Conservation (phyloP, 2,888 invertebrate species). For the Parochlus steinenii region DNA sequence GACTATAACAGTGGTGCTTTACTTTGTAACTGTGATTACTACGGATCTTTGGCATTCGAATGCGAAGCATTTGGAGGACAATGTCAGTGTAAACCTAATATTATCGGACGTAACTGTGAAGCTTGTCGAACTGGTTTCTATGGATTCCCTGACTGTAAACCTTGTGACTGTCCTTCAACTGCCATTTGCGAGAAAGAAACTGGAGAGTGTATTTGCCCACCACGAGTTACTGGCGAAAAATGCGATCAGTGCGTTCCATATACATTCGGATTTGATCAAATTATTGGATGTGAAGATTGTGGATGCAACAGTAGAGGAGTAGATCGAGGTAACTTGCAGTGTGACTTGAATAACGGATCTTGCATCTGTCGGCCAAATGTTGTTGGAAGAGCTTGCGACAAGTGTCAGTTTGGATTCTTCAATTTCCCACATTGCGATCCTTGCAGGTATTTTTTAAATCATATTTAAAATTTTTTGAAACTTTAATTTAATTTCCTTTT, state of each 20-base stretch:
- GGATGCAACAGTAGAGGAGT: constrained; percentile 79
- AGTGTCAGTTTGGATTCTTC: constrained; percentile 67
- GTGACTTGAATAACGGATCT: constrained; percentile 72
- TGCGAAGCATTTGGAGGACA: constrained; percentile 93
- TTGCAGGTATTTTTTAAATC: constrained; percentile 40
- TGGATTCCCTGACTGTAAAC: constrained; percentile 88
- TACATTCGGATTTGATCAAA: constrained; percentile 84
- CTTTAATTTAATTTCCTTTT: not conserved
- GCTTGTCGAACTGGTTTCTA: constrained; percentile 29
- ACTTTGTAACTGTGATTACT: constrained; percentile 74
- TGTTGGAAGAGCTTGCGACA: constrained; percentile 76
- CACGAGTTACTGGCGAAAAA: constrained; percentile 70
- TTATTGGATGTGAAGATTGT: constrained; percentile 92
- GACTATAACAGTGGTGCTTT: constrained; percentile 90
- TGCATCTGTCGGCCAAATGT: constrained; percentile 81
- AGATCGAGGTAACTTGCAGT: constrained; percentile 56
- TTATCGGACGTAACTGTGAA: constrained; percentile 75
- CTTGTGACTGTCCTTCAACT: constrained; percentile 70
- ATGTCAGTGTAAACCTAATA: constrained; percentile 80
- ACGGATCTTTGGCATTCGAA: constrained; percentile 72
- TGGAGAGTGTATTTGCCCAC: constrained; percentile 80
- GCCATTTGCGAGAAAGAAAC: constrained; percentile 63
- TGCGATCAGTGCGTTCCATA: constrained; percentile 80
- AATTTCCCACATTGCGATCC: constrained; percentile 77
- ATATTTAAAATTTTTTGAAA: not conserved